A percentile compares a stretch with the other conserved stretches of the same genome.
Conservation (phyloP, 2,113 vertebrate genomes). For the Microcebus tavaratra region DNA sequence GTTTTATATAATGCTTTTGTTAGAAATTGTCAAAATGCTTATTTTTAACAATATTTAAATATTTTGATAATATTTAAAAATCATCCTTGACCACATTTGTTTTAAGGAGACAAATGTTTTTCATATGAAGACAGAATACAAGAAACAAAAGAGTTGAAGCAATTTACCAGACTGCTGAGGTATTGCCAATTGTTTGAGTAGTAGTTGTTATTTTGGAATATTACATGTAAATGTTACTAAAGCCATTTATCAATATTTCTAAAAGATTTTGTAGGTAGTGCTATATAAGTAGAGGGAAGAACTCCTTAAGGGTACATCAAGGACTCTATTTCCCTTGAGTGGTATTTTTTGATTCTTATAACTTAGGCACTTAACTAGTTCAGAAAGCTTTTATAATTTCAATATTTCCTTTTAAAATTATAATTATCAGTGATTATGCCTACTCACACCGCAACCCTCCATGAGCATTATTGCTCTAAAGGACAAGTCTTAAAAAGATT, state of each 20-base stretch:
- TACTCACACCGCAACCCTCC: slow-evolving; percentile 44
- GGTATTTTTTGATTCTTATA: not conserved
- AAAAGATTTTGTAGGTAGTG: not conserved
- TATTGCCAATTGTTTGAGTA: not conserved
- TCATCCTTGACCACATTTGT: not conserved
- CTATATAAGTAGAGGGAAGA: not conserved
- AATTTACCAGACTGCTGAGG: not conserved
- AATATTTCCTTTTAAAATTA: slow-evolving; percentile 55
- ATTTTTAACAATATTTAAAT: not conserved
- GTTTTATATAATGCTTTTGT: not conserved
- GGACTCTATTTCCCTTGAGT: not conserved
- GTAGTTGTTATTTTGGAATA: not conserved
- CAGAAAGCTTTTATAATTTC: slow-evolving; percentile 51
- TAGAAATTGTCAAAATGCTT: not conserved
- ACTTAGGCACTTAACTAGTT: slow-evolving; percentile 30
- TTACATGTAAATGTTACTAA: not conserved
- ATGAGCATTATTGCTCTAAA: slow-evolving; percentile 69
- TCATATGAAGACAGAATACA: not conserved
- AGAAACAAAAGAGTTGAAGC: not conserved
- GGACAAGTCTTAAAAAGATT: slow-evolving; percentile 67
- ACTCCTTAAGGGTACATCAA: not conserved
- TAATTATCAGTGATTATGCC: slow-evolving; percentile 69
- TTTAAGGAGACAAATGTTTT: not conserved
- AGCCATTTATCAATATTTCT: not conserved
- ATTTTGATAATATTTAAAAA: not conserved